Conservation (phyloP, 2,888 invertebrate genomes). For the Steromphala cineraria region DNA sequence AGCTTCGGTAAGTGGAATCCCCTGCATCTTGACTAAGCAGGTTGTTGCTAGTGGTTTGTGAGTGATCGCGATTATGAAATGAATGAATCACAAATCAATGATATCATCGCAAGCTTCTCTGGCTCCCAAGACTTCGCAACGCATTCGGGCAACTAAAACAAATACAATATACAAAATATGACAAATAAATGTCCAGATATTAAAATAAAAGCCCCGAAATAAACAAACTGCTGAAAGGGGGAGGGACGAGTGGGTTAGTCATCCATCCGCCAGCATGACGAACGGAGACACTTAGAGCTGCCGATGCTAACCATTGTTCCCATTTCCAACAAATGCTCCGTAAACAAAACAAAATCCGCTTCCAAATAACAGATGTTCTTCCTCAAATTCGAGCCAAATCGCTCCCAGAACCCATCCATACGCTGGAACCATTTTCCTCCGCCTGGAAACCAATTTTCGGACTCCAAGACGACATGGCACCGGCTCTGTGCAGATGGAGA, state of each 20-base stretch:
- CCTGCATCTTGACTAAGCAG: too few relatives aligned
- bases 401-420: neutral
- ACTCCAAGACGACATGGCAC: constrained; percentile 11
- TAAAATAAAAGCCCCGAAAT: too few relatives aligned
- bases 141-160: too few relatives aligned
- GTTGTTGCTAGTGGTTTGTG: too few relatives aligned
- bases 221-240: neutral
- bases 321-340: neutral
- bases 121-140: too few relatives aligned
- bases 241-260: neutral
- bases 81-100: too few relatives aligned
- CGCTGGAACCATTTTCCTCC: constrained; percentile 4
- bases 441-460: constrained; percentile 9
- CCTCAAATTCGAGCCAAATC: neutral
- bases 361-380: neutral
- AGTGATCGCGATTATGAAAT: too few relatives aligned
- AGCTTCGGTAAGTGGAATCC: too few relatives aligned
- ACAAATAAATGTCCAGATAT: too few relatives aligned
- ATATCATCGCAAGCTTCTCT: too few relatives aligned
- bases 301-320: constrained; percentile 5
- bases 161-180: too few relatives aligned
- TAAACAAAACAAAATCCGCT: neutral
- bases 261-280: neutral
- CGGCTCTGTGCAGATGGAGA: neutral
- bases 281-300: neutral